These are phyloP conservation scores for Ictalurus furcatus DNA, from an alignment of 2,113 vertebrate genomes.

Conservation along the genomic window DNA sequence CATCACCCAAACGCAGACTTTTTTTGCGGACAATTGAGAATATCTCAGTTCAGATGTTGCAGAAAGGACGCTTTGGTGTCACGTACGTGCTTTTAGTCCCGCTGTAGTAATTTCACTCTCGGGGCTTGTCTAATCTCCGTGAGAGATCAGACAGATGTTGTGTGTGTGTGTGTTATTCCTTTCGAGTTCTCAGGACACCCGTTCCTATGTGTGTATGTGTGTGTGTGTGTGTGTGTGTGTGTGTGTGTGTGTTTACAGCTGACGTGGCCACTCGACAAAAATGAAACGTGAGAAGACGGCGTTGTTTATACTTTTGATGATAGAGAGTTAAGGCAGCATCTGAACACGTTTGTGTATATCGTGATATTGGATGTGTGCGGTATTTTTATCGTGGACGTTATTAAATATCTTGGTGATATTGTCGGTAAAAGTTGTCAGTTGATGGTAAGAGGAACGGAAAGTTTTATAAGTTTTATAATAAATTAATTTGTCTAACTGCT, in stretches of 20 bases:
- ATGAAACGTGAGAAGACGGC: not conserved
- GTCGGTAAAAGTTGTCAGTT: no score
- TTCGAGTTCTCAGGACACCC: conserved; percentile 57
- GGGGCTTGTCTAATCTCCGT: not conserved
- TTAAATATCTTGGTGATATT: not conserved
- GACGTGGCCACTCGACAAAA: not conserved
- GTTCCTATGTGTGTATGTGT: conserved; percentile 63
- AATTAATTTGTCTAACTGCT: not conserved
- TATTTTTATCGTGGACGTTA: not conserved
- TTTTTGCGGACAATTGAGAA: no score
- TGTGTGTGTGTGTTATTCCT: not conserved
- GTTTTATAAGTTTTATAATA: not conserved
- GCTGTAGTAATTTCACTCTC: not conserved
- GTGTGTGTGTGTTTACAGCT: not conserved
- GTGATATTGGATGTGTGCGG: no score
- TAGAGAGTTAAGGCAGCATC: not conserved
- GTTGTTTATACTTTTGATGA: not conserved
- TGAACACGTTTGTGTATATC: not conserved
- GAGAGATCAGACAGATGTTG: not conserved
- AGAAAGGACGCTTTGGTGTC: no score
- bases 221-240: not conserved
- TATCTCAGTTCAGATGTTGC: not conserved
- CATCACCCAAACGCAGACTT: not conserved
- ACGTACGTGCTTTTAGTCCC: not conserved
- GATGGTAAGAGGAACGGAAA: no score